Percentiles rank a stretch among this genome's conserved stretches.
Conservation (phyloP, 2,113 vertebrate species). For the Malaclemys terrapin region DNA sequence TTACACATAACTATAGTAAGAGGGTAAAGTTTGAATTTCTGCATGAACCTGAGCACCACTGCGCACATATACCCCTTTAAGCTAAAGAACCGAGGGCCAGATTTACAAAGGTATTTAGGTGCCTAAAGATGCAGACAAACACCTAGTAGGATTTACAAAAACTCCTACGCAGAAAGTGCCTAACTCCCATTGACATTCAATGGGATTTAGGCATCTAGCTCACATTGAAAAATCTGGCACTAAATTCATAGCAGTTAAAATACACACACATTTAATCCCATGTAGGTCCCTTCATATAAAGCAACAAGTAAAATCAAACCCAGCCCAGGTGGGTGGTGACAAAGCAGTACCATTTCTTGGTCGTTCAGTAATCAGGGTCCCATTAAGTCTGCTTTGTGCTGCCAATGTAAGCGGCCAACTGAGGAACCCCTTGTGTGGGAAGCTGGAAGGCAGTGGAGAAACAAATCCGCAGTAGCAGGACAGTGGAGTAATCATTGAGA, state of each 20-base stretch:
- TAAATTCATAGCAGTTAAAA: neutral
- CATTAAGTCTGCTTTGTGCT: neutral
- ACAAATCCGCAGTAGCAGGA: rapidly evolving
- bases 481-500: neutral
- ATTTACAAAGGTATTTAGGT: neutral
- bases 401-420: neutral
- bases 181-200: rapidly evolving
- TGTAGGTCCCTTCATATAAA: constrained; percentile 3
- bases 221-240: neutral
- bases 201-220: neutral
- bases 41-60: rapidly evolving
- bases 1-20: neutral
- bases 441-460: constrained; percentile 5
- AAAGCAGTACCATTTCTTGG: neutral
- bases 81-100: neutral
- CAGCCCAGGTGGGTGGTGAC: constrained; percentile 20
- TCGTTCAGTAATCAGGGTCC: constrained; percentile 10
- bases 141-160: neutral
- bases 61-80: neutral
- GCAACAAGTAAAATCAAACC: neutral
- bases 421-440: rapidly evolving
- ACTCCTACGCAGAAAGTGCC: rapidly evolving
- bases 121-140: neutral
- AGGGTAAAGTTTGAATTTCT: neutral
- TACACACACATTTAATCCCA: neutral